Base-by-base conservation (phyloP, 1,140 invertebrate genomes). In the Conopomorpha cramerella region DNA sequence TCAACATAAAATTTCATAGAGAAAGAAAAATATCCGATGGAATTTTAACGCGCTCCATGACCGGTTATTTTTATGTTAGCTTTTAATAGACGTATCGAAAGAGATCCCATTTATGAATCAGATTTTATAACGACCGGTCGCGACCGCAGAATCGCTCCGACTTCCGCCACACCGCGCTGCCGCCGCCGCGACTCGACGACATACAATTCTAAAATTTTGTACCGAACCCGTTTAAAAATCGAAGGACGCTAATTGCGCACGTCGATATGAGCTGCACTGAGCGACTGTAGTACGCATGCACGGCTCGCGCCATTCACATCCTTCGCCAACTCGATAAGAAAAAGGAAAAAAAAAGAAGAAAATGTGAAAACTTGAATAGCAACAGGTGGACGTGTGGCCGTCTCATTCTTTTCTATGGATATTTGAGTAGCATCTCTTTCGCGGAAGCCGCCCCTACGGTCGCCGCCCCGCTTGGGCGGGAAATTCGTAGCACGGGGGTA, bases 401-500 rank as follows among this genome's bases (percentile, higher is more conserved):
- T 76, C 71, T 76, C 71, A 68, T 72, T 76, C 71, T 76, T 72
- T 71, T 71, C 63, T 70, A 64, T 43, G 46, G 46, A 38, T 37
- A 46, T 61, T 52, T 55, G 60, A 67, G 63, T 63, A 50, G 49
- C 55, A 52, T 68, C 64, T 55, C 57, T 67, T 52, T 71, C 58
- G 45, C 65, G 46, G 58, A 59, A 66, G 54, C 70, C 67, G 60
- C 67, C 67, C 65, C 66, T 59, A 62, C 45, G 38, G 62, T 55
- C 64, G 64, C 63, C 70, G 63, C 67, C 70, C 62, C 56, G 48
- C 55, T 51, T 49, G 65, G 67, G 63, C 61, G 70, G 70, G 61
- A 74, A 76, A 66, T 63, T 58, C 53, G 56, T 66, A 64, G 55
- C 55, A 61, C 56, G 64, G 65, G n/a, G 14, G 11, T 10, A 61